A percentile compares a stretch with the other conserved stretches of the same genome.
Evolutionary conservation across 2,113 vertebrate genomes (phyloP).

Genomic region (Nibea coibor): DNA sequence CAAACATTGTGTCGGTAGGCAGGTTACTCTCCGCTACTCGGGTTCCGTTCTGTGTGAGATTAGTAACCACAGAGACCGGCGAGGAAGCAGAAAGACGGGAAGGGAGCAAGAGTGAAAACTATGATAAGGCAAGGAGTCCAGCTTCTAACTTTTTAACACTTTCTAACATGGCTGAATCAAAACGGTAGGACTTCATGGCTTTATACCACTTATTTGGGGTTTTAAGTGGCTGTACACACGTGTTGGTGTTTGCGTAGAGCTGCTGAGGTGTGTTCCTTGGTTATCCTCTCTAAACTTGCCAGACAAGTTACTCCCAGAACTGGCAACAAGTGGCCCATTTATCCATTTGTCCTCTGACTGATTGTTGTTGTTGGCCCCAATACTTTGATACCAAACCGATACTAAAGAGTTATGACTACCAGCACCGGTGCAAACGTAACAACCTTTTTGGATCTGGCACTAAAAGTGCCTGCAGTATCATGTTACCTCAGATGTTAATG

Average conservation of each 20-base stretch:
- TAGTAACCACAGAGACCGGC: conserved; percentile 10
- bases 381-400: neutral
- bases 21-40: neutral
- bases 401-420: neutral
- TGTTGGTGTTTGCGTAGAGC: neutral
- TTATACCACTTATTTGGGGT: neutral
- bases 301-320: conserved; percentile 25
- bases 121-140: neutral
- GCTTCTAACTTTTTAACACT: neutral
- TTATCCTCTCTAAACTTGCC: conserved; percentile 9
- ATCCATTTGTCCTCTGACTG: neutral
- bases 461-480: neutral
- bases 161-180: neutral
- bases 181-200: neutral
- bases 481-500: conserved; percentile 37
- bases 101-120: neutral
- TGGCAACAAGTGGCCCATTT: conserved; percentile 10
- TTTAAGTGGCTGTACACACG: neutral
- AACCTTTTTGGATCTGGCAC: neutral
- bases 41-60: conserved; percentile 10
- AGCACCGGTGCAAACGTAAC: neutral
- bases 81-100: conserved; percentile 1
- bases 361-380: neutral
- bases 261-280: neutral
- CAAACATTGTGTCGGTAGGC: neutral